Conservation (phyloP, 2,797 vertebrate genomes). For the Melanotaenia pygmaea region DNA sequence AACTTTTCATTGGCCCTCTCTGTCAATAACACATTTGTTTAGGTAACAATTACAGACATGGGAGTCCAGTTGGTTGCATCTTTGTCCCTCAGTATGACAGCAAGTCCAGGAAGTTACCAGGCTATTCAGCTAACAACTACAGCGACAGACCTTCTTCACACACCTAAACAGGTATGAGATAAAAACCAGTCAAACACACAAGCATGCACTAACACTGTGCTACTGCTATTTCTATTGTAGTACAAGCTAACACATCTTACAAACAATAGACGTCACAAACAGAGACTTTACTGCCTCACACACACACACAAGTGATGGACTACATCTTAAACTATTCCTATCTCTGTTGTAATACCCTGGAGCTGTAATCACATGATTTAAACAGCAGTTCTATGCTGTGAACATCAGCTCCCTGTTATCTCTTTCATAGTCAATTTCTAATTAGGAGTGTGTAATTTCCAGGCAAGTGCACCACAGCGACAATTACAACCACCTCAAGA, state of each 20-base stretch:
- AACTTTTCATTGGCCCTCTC: not conserved
- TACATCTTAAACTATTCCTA: conserved; percentile 18
- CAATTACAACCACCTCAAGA: conserved; percentile 9
- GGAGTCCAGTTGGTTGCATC: conserved; percentile 91
- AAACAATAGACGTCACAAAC: not conserved
- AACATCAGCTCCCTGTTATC: conserved; percentile 50
- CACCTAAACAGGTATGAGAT: conserved; percentile 87
- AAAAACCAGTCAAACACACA: not conserved
- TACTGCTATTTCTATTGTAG: not conserved
- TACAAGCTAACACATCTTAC: not conserved
- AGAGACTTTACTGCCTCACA: not conserved
- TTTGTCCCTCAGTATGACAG: conserved; percentile 86
- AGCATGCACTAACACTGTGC: not conserved
- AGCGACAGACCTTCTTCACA: conserved; percentile 88
- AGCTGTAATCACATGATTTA: conserved; percentile 54
- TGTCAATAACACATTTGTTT: not conserved
- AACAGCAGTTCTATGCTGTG: conserved; percentile 44
- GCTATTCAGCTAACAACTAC: conserved; percentile 87
- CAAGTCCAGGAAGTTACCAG: conserved; percentile 85
- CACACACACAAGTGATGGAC: not conserved
- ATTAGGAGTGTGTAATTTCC: conserved; percentile 57
- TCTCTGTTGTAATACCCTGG: conserved; percentile 33
- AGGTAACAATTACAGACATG: conserved; percentile 92
- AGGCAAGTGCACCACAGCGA: conserved; percentile 28
- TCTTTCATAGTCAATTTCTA: conserved; percentile 59